Conservation (phyloP, 1,140 invertebrate genomes). For the Drosophila navojoa region DNA sequence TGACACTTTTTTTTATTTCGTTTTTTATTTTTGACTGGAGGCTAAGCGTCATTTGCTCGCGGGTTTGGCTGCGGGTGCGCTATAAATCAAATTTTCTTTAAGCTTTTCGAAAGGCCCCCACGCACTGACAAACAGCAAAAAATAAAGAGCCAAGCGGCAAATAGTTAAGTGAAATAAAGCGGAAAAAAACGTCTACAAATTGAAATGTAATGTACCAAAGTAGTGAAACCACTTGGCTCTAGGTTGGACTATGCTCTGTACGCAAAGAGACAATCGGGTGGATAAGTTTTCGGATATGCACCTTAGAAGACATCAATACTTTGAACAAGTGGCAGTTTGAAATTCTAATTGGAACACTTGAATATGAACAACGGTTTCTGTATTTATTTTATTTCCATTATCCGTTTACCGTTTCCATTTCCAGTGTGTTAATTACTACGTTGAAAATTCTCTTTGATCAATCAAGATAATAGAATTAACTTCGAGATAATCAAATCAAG, state of each 20-base stretch:
- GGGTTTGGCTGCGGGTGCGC: slow-evolving; percentile 20
- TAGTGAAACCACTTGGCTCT: slow-evolving; percentile 68
- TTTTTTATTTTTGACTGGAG: slow-evolving; percentile 7
- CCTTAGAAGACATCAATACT: neutral
- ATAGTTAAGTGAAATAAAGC: too few relatives aligned
- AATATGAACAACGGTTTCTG: too few relatives aligned
- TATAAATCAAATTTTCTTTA: slow-evolving; percentile 52
- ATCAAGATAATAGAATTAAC: too few relatives aligned
- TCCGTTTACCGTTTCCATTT: too few relatives aligned
- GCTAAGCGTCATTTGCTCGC: slow-evolving; percentile 3
- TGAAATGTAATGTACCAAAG: slow-evolving; percentile 77
- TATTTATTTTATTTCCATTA: too few relatives aligned
- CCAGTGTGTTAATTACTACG: too few relatives aligned
- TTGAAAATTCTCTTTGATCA: too few relatives aligned
- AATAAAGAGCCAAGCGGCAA: slow-evolving; percentile 51
- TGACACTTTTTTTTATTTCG: slow-evolving; percentile 11
- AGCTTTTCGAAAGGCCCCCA: slow-evolving; percentile 73
- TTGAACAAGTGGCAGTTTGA: neutral
- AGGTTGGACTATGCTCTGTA: slow-evolving; percentile 5
- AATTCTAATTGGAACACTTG: neutral
- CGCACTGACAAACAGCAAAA: slow-evolving; percentile 44
- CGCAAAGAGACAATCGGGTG: neutral
- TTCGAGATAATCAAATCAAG: too few relatives aligned
- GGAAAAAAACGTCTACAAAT: slow-evolving; percentile 58
- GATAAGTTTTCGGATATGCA: neutral